Conservation (phyloP, 2,113 vertebrate species). For the Takifugu flavidus region DNA sequence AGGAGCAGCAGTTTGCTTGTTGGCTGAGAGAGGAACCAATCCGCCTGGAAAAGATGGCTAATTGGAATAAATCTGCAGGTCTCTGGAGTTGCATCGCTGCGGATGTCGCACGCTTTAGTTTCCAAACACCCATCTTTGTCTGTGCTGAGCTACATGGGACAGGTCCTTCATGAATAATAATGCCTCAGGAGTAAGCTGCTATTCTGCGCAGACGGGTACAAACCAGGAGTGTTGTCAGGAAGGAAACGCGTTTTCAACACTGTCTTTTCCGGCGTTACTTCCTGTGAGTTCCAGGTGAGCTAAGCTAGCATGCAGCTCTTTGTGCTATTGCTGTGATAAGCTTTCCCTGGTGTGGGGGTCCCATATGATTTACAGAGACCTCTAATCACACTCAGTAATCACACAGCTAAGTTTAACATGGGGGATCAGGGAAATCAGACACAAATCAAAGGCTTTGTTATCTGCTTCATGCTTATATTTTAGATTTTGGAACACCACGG, state of each 20-base stretch:
- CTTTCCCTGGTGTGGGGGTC: constrained; percentile 38
- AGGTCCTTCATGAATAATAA: no score
- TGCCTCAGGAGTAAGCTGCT: no score
- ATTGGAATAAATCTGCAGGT: no score
- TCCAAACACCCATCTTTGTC: no score
- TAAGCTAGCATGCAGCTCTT: constrained; percentile 18
- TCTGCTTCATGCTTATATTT: constrained; percentile 52
- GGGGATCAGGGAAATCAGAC: constrained; percentile 53
- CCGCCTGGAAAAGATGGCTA: no score
- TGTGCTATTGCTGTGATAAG: constrained; percentile 8
- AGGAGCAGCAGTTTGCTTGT: no score
- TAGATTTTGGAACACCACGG: constrained; percentile 56
- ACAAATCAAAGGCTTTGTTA: constrained; percentile 68
- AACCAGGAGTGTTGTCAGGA: neutral
- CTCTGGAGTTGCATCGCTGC: no score
- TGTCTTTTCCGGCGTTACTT: constrained; percentile 1
- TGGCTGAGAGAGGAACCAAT: no score
- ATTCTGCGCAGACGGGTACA: no score
- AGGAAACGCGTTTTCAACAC: constrained; percentile 8
- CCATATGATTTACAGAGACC: constrained; percentile 57
- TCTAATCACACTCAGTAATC: constrained; percentile 61
- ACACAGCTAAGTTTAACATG: constrained; percentile 69
- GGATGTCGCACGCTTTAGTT: no score
- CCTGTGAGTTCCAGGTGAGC: constrained; percentile 7
- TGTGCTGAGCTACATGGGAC: no score